Evolutionary conservation across 2,797 vertebrate species (phyloP).

Genomic region (Muraenolepis orangiensis): DNA sequence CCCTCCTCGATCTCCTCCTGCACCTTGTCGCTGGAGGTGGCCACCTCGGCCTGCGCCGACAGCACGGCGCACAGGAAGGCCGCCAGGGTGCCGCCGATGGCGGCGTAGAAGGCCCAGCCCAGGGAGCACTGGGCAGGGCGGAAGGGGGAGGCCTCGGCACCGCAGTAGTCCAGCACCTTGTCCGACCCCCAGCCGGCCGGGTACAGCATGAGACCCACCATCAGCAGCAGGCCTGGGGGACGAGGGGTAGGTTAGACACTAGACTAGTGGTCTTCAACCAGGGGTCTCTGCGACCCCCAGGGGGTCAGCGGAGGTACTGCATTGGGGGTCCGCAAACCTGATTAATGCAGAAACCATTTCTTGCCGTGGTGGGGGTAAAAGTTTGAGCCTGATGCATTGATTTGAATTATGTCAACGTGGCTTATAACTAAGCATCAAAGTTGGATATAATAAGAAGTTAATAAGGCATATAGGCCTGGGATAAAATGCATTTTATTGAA

Average conservation of each 20-base stretch:
- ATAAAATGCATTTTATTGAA: too few relatives aligned
- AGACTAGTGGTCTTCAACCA: too few relatives aligned
- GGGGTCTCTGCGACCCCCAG: too few relatives aligned
- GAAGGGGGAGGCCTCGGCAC: constrained; percentile 85
- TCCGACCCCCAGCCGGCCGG: constrained; percentile 95
- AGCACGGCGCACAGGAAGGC: constrained; percentile 91
- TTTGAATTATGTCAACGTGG: too few relatives aligned
- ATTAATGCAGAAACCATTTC: too few relatives aligned
- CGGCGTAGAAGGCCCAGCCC: constrained; percentile 96
- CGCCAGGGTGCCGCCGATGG: constrained; percentile 87
- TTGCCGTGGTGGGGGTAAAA: too few relatives aligned
- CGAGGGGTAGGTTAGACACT: background rate
- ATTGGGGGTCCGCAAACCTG: too few relatives aligned
- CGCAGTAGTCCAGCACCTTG: constrained; percentile 86
- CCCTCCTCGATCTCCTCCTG: constrained; percentile 98
- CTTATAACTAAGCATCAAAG: too few relatives aligned
- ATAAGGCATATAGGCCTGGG: too few relatives aligned
- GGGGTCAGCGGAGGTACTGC: too few relatives aligned
- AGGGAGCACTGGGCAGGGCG: constrained; percentile 85
- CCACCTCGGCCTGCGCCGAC: constrained; percentile 94
- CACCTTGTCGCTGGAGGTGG: constrained; percentile 95
- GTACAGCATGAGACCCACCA: constrained; percentile 94
- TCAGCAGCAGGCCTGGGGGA: constrained; percentile 87
- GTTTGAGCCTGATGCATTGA: too few relatives aligned
- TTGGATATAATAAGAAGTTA: too few relatives aligned